phyloP scores from a whole-genome alignment of 2,797 vertebrate species.

The Crypturellus tataupa region DNA sequence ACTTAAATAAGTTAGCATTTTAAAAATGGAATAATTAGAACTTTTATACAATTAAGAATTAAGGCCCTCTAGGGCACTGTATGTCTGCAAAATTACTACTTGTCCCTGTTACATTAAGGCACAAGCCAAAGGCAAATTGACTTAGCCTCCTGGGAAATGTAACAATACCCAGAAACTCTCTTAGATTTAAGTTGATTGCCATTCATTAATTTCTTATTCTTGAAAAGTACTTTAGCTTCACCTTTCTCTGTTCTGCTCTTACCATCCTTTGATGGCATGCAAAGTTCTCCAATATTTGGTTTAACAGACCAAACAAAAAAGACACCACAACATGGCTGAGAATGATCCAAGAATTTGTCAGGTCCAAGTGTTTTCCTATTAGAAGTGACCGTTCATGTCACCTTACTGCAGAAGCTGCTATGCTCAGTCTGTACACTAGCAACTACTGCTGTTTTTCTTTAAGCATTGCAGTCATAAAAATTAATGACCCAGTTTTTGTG shows the following conservation, averaged over 20 bases:
- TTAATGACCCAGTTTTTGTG: not conserved
- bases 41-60: constrained; percentile 66
- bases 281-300: constrained; percentile 18
- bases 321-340: constrained; percentile 1
- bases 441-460: not conserved
- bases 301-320: not conserved
- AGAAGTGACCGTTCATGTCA: not conserved
- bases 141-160: constrained; percentile 68
- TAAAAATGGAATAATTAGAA: constrained; percentile 73
- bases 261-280: not conserved
- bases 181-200: constrained; percentile 53
- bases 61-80: constrained; percentile 54
- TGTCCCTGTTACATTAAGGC: constrained; percentile 60
- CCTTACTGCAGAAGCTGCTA: not conserved
- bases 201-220: constrained; percentile 37
- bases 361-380: constrained; percentile 10
- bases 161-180: constrained; percentile 66
- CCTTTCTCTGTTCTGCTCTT: not conserved
- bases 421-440: not conserved
- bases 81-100: constrained; percentile 68
- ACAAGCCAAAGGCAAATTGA: constrained; percentile 57
- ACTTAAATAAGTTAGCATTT: constrained; percentile 62
- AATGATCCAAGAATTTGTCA: constrained; percentile 3
- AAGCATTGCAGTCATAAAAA: constrained; percentile 44
- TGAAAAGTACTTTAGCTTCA: constrained; percentile 38